A percentile compares a stretch with the other conserved stretches of the same genome.
Conservation (phyloP, 2,113 vertebrate species). For the Parus major region DNA sequence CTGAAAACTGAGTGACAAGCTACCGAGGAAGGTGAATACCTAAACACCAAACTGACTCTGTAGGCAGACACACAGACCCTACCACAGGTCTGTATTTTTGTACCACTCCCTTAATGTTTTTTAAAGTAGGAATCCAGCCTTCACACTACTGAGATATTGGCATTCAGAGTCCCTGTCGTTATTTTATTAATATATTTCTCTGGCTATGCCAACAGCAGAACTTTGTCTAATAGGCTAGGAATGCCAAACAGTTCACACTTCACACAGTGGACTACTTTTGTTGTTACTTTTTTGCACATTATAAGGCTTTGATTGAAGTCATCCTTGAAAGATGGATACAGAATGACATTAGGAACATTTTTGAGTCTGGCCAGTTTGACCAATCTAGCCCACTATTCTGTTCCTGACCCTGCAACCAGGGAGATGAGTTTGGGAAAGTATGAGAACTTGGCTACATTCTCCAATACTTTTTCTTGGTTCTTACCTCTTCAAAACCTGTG, state of each 20-base stretch:
- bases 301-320: neutral
- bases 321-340: neutral
- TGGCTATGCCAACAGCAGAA: neutral
- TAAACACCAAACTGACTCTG: neutral
- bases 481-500: neutral
- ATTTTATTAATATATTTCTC: neutral
- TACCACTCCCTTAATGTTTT: neutral
- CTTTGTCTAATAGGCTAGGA: neutral
- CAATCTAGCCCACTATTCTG: neutral
- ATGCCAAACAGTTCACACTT: neutral
- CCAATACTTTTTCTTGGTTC: neutral
- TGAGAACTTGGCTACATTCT: fast-evolving
- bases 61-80: neutral
- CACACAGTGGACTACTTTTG: neutral
- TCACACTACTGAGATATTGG: neutral
- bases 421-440: neutral
- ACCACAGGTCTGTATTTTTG: neutral
- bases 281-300: neutral
- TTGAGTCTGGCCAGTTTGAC: neutral
- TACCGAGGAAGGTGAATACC: neutral
- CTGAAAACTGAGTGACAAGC: neutral
- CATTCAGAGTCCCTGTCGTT: neutral
- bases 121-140: neutral
- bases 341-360: neutral
- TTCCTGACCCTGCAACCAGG: neutral